A percentile compares a stretch with the other conserved stretches of the same genome.
Conservation (phyloP, 1,140 invertebrate species). For the Hetaerina americana region DNA sequence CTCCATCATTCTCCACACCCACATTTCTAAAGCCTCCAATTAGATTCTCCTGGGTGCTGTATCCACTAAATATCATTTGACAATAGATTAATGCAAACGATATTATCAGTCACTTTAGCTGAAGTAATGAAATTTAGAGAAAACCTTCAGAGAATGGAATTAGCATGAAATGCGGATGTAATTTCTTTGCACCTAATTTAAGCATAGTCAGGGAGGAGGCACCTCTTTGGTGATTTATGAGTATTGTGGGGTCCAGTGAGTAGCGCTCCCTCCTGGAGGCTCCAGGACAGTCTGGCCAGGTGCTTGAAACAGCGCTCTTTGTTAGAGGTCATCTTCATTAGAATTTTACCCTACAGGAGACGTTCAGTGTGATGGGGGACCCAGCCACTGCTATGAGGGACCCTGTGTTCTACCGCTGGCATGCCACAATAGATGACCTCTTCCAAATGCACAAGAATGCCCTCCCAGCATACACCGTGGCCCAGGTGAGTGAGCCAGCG, state of each 20-base stretch:
- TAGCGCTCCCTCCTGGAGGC: background rate
- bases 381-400: conserved; percentile 39
- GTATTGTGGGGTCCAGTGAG: background rate
- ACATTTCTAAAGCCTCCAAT: no score
- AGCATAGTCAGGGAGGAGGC: no score
- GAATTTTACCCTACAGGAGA: conserved; percentile 23
- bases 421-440: conserved; percentile 63
- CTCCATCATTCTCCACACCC: no score
- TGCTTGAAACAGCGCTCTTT: background rate
- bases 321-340: conserved; percentile 3
- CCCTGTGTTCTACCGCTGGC: conserved; percentile 75
- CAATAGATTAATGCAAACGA: no score
- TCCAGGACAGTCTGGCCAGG: background rate
- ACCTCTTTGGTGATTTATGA: background rate
- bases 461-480: conserved; percentile 42
- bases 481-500: no score
- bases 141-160: no score
- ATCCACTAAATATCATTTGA: no score
- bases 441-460: conserved; percentile 63
- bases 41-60: no score
- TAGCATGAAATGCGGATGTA: no score
- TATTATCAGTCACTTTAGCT: no score
- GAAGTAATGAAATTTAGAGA: no score
- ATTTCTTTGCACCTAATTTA: no score
- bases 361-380: conserved; percentile 24